Evolutionary conservation across 2,113 vertebrate species (phyloP), one percentile per base, ranked within the genome.

Genomic region (Dinomys branickii): DNA sequence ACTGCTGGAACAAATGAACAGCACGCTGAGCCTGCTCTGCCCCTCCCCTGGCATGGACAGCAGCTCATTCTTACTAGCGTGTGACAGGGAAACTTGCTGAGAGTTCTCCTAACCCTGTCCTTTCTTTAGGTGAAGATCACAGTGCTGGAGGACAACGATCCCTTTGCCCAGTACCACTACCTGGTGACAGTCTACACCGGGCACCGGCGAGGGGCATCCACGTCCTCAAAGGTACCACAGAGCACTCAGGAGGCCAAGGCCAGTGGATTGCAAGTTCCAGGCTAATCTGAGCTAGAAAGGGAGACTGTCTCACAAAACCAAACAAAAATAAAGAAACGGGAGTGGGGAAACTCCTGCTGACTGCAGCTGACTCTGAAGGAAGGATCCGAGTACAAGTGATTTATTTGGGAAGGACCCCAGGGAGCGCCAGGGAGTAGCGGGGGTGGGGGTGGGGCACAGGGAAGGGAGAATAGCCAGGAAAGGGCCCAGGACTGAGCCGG

Each of bases 101-200:
- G 59, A 24, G 16, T 28, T 58, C 41, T 82, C 67, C 50, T 84
- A 38, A 90, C 7, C 35, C 17, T 2, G 14, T 71, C 50, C 19
- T 92, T 91, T 85, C 82, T 94, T 69, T 97, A 99, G 99, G 99
- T 99, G 95, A 99, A 99, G 97, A 98, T 99, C 98, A 99, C 98
- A 56, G 97, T 99, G 33, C 98, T 99, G 58, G 99, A 99, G 87
- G 99, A 99, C 98, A 99, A 99, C 0, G 99, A 99, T 84, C 99
- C 99, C 41, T 99, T 99, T 97, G 99, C 99, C 97, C 99, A 99
- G 94, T 99, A 99, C 97, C 98, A 98, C 80, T 99, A 99, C 22
- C 98, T 99, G 84, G 97, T 99, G 97, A 99, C 98, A 44, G 96
- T 99, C 97, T 99, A 98, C 94, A 99, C 99, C 1, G 99, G 99